Conservation (phyloP, 2,797 vertebrate species). For the Xenops minutus region DNA sequence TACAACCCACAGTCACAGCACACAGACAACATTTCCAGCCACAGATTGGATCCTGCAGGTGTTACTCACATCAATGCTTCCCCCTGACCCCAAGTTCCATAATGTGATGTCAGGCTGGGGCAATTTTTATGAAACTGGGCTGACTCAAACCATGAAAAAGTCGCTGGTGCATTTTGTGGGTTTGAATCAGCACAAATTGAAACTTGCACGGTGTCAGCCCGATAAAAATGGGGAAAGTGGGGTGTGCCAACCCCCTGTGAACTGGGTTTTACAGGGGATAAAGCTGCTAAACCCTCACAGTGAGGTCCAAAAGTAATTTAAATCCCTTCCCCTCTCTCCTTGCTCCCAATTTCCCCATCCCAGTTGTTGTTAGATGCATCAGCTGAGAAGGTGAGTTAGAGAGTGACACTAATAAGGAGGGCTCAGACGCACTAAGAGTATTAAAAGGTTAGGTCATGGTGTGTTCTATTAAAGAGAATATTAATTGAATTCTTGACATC, state of each 20-base stretch:
- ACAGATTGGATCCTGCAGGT: neutral
- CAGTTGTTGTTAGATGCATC: constrained; percentile 24
- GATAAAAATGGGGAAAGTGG: neutral
- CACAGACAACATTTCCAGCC: neutral
- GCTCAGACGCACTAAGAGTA: constrained; percentile 37
- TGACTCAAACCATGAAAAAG: neutral
- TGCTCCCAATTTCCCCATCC: constrained; percentile 20
- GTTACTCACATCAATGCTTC: neutral
- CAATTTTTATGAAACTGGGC: neutral
- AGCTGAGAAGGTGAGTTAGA: constrained; percentile 43
- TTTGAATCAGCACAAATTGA: neutral
- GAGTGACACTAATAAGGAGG: constrained; percentile 42
- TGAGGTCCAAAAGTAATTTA: constrained; percentile 31
- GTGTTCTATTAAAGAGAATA: constrained; percentile 53
- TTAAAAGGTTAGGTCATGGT: constrained; percentile 55
- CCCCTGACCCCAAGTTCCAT: neutral
- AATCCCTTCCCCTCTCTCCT: neutral
- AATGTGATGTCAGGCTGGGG: neutral
- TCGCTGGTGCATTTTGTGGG: neutral
- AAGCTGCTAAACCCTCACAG: constrained; percentile 38
- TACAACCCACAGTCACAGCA: rapidly evolving
- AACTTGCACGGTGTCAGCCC: neutral
- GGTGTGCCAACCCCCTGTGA: neutral
- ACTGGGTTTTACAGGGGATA: constrained; percentile 4
- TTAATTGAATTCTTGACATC: constrained; percentile 67